These are phyloP conservation scores for Drosophila quadrilineata DNA, from an alignment of 1,140 invertebrate species.

Conservation along the genomic window DNA sequence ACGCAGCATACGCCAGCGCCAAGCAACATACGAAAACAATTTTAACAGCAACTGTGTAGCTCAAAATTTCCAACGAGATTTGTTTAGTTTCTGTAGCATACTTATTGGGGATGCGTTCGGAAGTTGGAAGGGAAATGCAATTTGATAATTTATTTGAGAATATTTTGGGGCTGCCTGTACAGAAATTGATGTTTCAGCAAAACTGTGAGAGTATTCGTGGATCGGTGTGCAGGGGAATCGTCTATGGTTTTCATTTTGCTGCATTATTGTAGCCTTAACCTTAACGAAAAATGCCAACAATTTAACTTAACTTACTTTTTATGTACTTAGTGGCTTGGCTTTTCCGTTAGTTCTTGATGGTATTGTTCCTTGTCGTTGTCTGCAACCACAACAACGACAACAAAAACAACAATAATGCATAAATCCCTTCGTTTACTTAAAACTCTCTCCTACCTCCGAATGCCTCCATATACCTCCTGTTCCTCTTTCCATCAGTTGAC, in stretches of 20 bases:
- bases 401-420: not conserved
- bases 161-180: no score
- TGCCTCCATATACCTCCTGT: slow-evolving; percentile 1
- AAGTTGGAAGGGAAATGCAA: not conserved
- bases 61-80: slow-evolving; percentile 1
- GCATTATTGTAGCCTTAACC: slow-evolving; percentile 64
- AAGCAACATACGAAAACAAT: slow-evolving; percentile 3
- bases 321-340: slow-evolving; percentile 73
- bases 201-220: slow-evolving; percentile 24
- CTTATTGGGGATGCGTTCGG: not conserved
- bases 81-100: not conserved
- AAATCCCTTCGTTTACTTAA: slow-evolving; percentile 40
- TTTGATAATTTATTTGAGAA: not conserved
- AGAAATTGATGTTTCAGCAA: no score
- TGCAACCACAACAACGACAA: not conserved
- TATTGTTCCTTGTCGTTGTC: not conserved
- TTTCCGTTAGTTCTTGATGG: slow-evolving; percentile 25
- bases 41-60: no score
- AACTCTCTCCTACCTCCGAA: slow-evolving; percentile 11
- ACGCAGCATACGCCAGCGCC: slow-evolving; percentile 15
- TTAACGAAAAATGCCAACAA: slow-evolving; percentile 76
- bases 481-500: not conserved
- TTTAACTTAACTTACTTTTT: slow-evolving; percentile 76
- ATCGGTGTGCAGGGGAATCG: slow-evolving; percentile 5
- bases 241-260: slow-evolving; percentile 34